Evolutionary conservation across 2,797 vertebrate genomes (phyloP), one percentile per base, ranked within the genome.

Genomic region (Parauchenoglanis punctatus): DNA sequence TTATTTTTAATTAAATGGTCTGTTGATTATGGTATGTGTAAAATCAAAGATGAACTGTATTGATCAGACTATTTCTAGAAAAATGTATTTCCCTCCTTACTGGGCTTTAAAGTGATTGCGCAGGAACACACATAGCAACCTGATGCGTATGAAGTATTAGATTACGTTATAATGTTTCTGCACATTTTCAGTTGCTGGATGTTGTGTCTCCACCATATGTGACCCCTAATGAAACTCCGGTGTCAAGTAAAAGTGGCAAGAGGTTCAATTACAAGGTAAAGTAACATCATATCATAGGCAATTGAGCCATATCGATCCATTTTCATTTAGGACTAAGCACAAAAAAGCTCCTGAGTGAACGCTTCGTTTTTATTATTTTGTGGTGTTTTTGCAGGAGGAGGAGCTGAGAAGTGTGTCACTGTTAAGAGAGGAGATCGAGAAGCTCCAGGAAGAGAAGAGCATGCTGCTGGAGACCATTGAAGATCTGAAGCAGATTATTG

Each of bases 191-290:
- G 97, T 92, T 93, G 82, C 94, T 95, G 93, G 97, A 97, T 88
- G 88, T 95, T n/a, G 95, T 96, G 15, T 97, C 97, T 85, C 96
- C 97, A 31, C 94, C 93, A 67, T 95, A 91, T 54, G 20, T 94
- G 28, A 93, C 95, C 86, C 95, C 97, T 86, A 90, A 93, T 88
- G 96, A 96, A 88, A 97, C 97, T 46, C 96, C 97, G 35, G 90
- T 95, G 80, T 97, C 97, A 65, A 95, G 95, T 94, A 97, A 96
- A 94, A 96, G 95, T 82, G 95, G 97, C 88, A 94, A 94, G 85
- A 96, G 94, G 89, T 96, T 96, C 75, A 93, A 91, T 89, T 97
- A 95, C 93, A 97, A 97, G 97, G 98, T 99, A 96, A 17, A 91
- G 88, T 23, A 68, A 58, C 23, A 70, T 58, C 23, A 59, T 35